Evolutionary conservation across 2,113 vertebrate species (phyloP), one percentile per base, ranked within the genome.

Genomic region (Megaptera novaeangliae): DNA sequence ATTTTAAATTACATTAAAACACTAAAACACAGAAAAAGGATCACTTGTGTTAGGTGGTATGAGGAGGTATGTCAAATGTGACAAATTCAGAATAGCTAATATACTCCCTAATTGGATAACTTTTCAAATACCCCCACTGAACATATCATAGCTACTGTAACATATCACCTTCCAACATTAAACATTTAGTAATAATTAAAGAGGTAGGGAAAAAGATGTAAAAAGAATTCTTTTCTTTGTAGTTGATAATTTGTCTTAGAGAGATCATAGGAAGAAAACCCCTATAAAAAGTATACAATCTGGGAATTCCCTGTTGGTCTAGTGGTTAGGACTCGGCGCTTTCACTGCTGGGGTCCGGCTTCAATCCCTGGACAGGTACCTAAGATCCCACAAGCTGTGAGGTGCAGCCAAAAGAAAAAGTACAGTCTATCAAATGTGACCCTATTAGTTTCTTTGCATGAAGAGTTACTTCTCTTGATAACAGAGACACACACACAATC

Each of bases 151-250:
- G 75, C 55, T 77, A 97, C 13, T 52, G 2, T 68, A 97, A 86
- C 23, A 18, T 71, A 94, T 18, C 25, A 92, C 39, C 36, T 81
- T 91, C 46, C 81, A 86, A 93, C 64, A 88, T 72, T 93, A 96
- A 97, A 61, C 66, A 97, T 90, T 97, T 78, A 96, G 18, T 66
- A 85, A 92, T 71, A 81, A 21, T 85, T 74, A 94, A 92, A 52
- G 21, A 71, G 49, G 49, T 75, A 68, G 39, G 36, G 86, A 93
- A 80, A 90, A 36, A 34, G 46, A 95, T 36, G 14, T 8, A 95
- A n/a, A n/a, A 63, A 92, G 21, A 96, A 71, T 36, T 96, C 64
- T 46, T 66, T 95, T 71, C 55, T 57, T 57, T 95, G 2, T 34
- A 81, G 52, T 31, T 94, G 61, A 97, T 57, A 63, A 81, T 69